Base-by-base conservation (phyloP, 2,797 vertebrate species). In the Harpagifer antarcticus region DNA sequence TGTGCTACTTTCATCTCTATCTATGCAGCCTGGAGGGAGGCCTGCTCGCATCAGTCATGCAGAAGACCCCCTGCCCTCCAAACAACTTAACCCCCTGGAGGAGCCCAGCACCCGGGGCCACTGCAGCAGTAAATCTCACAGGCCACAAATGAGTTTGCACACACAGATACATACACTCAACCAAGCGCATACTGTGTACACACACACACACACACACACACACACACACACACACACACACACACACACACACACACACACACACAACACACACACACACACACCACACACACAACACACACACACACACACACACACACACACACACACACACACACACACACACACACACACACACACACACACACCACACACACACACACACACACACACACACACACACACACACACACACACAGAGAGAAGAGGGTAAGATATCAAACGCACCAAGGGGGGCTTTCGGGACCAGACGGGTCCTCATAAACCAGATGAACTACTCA, bases 401-500 rank as follows among this genome's bases (percentile, higher is more conserved):
- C 17, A 79, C 54, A 75, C 37, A 23, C 23, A 23, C 23, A 23
- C 3, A 23, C 23, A 66, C 13, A 57, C 37, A 10, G 67, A 62
- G 14, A 68, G 59, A 61, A 61, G 67, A 68, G 50, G 69, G 66
- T 65, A 66, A 77, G 87, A 82, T 73, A 87, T 90, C 82, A 89
- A 87, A 83, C 47, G 68, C 84, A 81, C 81, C 57, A 20, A 82
- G 83, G 82, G 85, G 74, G 87, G 86, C 72, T 72, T 83, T 82
- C 68, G 82, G 48, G 66, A 89, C 53, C 89, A 92, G 88, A 86
- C 71, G 64, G 87, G 79, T 54, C 57, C 74, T 86, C 84, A 88
- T 89, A 89, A 91, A 88, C 88, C 88, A 91, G 79, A 92, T 81
- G 77, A 90, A 87, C 81, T 87, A 87, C 79, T 90, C 90, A 85